Conservation (phyloP, 2,797 vertebrate genomes). For the Natrix natrix region DNA sequence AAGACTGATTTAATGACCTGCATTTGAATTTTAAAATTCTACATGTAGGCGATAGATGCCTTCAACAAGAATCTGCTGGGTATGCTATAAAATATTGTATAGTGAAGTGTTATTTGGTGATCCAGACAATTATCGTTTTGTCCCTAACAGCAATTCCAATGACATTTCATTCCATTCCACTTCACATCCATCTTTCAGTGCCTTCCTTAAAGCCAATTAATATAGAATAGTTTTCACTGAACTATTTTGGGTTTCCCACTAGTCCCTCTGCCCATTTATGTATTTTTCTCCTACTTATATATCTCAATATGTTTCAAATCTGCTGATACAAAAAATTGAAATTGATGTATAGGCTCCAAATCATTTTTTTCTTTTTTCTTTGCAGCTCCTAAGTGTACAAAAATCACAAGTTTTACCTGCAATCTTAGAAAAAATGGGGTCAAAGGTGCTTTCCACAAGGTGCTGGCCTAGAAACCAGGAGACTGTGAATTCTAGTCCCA, state of each 20-base stretch:
- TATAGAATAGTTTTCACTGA: not conserved
- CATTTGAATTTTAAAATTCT: constrained; percentile 4
- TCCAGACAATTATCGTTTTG: not conserved
- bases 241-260: not conserved
- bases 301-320: not conserved
- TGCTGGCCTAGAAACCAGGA: not conserved
- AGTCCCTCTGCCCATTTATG: not conserved
- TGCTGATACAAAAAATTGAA: not conserved
- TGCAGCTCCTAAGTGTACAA: not conserved
- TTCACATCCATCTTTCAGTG: not conserved
- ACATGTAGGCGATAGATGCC: not conserved
- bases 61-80: not conserved
- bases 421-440: not conserved
- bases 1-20: not conserved
- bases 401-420: not conserved
- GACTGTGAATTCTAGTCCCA: not conserved
- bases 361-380: not conserved
- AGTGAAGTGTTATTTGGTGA: not conserved
- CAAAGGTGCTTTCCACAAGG: not conserved
- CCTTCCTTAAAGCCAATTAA: not conserved
- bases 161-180: not conserved
- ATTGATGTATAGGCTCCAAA: not conserved
- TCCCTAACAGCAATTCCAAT: not conserved
- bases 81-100: not conserved
- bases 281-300: not conserved